Evolutionary conservation across 2,888 invertebrate species (phyloP), one percentile per base, ranked within the genome.

Genomic region (Noctua janthe): DNA sequence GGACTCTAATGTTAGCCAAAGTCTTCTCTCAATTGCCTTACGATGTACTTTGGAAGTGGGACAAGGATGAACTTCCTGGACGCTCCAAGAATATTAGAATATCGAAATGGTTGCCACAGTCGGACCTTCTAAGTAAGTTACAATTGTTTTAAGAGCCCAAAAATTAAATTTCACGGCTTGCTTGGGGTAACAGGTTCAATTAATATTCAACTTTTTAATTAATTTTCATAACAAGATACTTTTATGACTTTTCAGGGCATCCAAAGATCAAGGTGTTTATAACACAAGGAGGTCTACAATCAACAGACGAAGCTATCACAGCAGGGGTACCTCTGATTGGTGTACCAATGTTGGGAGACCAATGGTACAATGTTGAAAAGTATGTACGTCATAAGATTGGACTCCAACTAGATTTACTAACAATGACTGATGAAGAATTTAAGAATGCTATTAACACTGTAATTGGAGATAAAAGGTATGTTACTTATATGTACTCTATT

Each of bases 81-180:
- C 86, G 89, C 23, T 91, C 96, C 0, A 71, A 90, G 15, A 97
- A 97, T 76, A 94, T 97, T 0, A 94, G 88, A 78, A 90, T 95
- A 56, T 91, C 89, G 1, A 95, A 95, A 83, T 97, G 97, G 97
- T 88, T 97, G 29, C 96, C 97, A 1, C 97, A 97, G 78, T 92
- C 87, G 13, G 88, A 87, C 49, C 74, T 88, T 11, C 69, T 88
- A 10, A 73, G 88, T 88, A 73, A 82, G 87, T 81, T 0, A 49
- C n/a, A n/a, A 8, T 64, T 10, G 6, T 29, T 10, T 43, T 20
- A 17, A 64, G 17, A 64, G 17, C 7, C 35, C 5, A 17, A 64
- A 2, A 29, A 8, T 35, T 62, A 7, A 13, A 2, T 29, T 29
- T 29, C 29, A 35, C n/a, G 56, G 23, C 4, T 56, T 64, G 8